Conservation (phyloP, 2,113 vertebrate genomes). For the Abramis brama region DNA sequence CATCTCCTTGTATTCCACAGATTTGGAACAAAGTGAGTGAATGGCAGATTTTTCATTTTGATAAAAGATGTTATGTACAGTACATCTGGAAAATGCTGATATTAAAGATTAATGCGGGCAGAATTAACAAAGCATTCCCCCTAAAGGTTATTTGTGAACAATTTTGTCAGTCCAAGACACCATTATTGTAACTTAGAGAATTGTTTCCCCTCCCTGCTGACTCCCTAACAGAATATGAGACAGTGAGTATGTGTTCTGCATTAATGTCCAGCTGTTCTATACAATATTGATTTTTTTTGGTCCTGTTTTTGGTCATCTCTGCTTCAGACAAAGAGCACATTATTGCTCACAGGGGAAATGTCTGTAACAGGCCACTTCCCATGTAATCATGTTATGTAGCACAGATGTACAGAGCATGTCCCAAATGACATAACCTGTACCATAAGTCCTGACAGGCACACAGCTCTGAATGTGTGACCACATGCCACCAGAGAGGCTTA, state of each 20-base stretch:
- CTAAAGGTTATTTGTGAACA: not conserved
- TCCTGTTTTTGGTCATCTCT: constrained; percentile 49
- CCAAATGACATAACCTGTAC: constrained; percentile 15
- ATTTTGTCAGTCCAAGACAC: not conserved
- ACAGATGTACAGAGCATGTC: constrained; percentile 46
- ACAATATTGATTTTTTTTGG: constrained; percentile 60
- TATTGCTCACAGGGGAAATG: constrained; percentile 54
- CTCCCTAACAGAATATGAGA: constrained; percentile 19
- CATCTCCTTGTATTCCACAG: not conserved
- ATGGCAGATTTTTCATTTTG: not conserved
- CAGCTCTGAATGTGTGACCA: not conserved
- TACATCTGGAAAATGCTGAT: not conserved
- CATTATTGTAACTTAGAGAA: not conserved
- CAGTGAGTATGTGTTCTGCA: constrained; percentile 31
- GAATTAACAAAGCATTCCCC: not conserved
- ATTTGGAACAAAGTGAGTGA: not conserved
- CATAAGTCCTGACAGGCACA: not conserved
- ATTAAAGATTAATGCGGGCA: not conserved
- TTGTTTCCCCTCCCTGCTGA: not conserved
- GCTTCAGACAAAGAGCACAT: constrained; percentile 47
- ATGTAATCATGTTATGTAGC: constrained; percentile 52
- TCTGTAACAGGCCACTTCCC: constrained; percentile 30
- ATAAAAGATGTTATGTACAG: not conserved
- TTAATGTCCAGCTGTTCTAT: constrained; percentile 45
- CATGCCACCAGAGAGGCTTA: not conserved